These are phyloP conservation scores for Mythimna loreyi DNA, from an alignment of 2,888 invertebrate species.

Conservation along the genomic window DNA sequence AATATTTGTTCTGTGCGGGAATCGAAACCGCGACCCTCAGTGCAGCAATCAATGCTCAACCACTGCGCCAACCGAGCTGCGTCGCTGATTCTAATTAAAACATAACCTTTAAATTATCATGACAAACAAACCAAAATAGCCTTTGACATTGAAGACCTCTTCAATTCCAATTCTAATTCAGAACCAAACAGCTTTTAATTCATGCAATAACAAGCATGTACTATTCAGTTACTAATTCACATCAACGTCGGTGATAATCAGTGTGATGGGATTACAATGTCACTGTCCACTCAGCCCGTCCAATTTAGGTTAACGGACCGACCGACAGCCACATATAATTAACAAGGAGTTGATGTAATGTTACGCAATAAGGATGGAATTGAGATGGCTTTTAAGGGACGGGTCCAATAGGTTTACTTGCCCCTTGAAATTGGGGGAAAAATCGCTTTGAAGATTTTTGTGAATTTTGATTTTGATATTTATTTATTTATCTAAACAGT, in stretches of 20 bases:
- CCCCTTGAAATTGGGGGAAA: too few relatives aligned
- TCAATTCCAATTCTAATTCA: conserved; percentile 6
- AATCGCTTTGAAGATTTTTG: too few relatives aligned
- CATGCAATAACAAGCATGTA: conserved; percentile 25
- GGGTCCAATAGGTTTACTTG: too few relatives aligned
- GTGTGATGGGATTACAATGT: conserved; percentile 60
- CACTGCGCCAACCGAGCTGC: too few relatives aligned
- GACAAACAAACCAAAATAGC: too few relatives aligned
- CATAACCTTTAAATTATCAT: too few relatives aligned
- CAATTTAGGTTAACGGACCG: conserved; percentile 61
- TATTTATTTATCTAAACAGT: too few relatives aligned
- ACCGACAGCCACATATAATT: conserved; percentile 54
- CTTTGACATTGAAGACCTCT: background rate
- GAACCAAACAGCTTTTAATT: conserved; percentile 14
- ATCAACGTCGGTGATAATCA: conserved; percentile 62
- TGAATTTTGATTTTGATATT: too few relatives aligned
- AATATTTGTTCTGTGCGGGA: too few relatives aligned
- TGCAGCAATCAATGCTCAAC: too few relatives aligned
- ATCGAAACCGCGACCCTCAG: too few relatives aligned
- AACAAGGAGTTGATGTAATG: conserved; percentile 44
- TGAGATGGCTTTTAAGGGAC: background rate
- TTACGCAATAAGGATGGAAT: conserved; percentile 9
- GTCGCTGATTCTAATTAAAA: too few relatives aligned
- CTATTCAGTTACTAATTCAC: conserved; percentile 52
- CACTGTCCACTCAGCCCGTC: conserved; percentile 54